Evolutionary conservation across 2,113 vertebrate species (phyloP).

Genomic region (Pheucticus melanocephalus): DNA sequence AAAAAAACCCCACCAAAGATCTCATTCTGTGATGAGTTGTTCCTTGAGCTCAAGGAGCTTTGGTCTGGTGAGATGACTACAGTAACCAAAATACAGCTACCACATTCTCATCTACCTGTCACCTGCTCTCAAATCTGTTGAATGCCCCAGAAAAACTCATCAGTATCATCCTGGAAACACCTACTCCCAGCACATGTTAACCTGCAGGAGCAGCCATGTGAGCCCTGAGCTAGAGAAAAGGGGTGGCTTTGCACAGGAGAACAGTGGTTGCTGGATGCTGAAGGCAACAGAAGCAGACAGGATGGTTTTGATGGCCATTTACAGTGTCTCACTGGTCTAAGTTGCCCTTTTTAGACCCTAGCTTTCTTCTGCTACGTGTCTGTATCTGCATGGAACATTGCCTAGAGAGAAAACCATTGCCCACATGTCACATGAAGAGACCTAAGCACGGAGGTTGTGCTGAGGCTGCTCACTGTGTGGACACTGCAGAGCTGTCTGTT

Average conservation of each 20-base stretch:
- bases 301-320: background rate
- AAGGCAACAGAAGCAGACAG: background rate
- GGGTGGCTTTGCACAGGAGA: background rate
- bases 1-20: background rate
- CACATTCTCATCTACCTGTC: background rate
- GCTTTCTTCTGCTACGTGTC: background rate
- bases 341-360: background rate
- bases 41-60: background rate
- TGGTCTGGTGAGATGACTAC: background rate
- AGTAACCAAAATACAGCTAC: background rate
- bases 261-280: background rate
- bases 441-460: background rate
- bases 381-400: background rate
- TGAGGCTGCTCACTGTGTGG: accelerated
- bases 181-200: accelerated
- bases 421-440: background rate
- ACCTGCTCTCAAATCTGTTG: background rate
- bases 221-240: background rate
- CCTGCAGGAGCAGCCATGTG: background rate
- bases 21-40: background rate
- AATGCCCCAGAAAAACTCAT: background rate
- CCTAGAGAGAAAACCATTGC: background rate
- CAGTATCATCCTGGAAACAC: background rate
- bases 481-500: background rate
- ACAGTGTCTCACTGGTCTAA: background rate